These are phyloP conservation scores for Centropus bengalensis DNA, from an alignment of 2,113 vertebrate species.

Conservation along the genomic window DNA sequence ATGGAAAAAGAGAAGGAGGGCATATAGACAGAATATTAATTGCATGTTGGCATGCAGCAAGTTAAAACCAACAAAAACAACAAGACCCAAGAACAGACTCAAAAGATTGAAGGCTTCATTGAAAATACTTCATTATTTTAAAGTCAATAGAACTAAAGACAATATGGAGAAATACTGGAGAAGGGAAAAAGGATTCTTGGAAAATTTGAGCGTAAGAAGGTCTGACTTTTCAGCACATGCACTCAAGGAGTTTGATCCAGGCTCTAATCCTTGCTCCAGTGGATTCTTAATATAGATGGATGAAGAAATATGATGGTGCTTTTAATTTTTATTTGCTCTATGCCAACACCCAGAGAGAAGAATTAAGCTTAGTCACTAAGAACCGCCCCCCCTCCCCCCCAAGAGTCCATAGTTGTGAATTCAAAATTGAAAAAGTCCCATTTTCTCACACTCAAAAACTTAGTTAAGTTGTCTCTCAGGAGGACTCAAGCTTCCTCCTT, in stretches of 20 bases:
- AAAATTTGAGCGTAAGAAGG: background rate
- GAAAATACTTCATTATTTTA: background rate
- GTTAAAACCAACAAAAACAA: background rate
- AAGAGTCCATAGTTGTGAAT: background rate
- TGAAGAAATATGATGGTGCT: background rate
- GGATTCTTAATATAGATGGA: background rate
- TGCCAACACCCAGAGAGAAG: background rate
- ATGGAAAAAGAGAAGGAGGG: background rate
- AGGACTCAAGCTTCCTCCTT: background rate
- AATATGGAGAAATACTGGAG: background rate
- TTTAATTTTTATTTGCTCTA: slow-evolving; percentile 8
- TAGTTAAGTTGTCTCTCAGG: background rate
- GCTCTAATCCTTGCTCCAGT: background rate
- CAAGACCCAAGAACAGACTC: background rate
- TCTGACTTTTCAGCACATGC: background rate
- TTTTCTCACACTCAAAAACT: background rate
- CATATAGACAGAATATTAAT: background rate
- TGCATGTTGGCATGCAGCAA: background rate
- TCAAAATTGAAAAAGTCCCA: background rate
- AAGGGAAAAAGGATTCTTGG: background rate
- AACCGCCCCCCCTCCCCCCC: background rate
- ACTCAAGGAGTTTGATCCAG: background rate
- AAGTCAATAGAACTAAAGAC: background rate
- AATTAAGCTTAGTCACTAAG: background rate
- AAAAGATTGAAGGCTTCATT: background rate